Conservation (phyloP, 1,140 invertebrate genomes). For the Patella vulgata region DNA sequence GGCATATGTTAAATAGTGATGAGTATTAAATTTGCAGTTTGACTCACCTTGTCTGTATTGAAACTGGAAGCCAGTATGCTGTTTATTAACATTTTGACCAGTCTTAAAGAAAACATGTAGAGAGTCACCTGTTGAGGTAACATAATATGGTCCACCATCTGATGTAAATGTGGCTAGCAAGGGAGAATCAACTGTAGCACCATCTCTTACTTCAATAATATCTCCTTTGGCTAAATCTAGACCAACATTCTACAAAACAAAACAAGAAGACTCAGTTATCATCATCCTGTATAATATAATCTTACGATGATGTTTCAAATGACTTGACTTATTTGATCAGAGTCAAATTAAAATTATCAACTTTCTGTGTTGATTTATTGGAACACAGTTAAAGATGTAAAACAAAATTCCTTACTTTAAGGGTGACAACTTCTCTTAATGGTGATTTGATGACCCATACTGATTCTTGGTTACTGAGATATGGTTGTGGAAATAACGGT, state of each 20-base stretch:
- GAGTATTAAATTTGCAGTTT: too few species aligned
- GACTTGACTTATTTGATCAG: not conserved
- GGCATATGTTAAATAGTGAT: too few species aligned
- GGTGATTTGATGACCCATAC: constrained; percentile 12
- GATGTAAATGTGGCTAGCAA: constrained; percentile 23
- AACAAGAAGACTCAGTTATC: not conserved
- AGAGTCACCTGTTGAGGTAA: constrained; percentile 35
- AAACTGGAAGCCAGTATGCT: constrained; percentile 32
- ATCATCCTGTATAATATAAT: not conserved
- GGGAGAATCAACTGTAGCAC: constrained; percentile 14
- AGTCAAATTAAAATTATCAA: not conserved
- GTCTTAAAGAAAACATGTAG: constrained; percentile 37
- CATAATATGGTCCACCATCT: constrained; percentile 15
- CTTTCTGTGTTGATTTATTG: too few species aligned
- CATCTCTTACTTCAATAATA: constrained; percentile 33
- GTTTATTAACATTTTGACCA: not conserved
- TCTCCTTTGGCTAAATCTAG: constrained; percentile 32
- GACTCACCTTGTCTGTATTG: constrained; percentile 32
- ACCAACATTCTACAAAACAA: constrained; percentile 23
- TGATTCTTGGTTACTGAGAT: constrained; percentile 17
- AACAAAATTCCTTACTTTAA: not conserved
- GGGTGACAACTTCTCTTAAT: not conserved
- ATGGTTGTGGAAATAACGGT: not conserved
- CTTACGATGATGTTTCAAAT: too few species aligned
- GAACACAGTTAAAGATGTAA: not conserved